These are phyloP conservation scores for Empidonax alnorum DNA, from an alignment of 2,113 vertebrate genomes.

Conservation along the genomic window DNA sequence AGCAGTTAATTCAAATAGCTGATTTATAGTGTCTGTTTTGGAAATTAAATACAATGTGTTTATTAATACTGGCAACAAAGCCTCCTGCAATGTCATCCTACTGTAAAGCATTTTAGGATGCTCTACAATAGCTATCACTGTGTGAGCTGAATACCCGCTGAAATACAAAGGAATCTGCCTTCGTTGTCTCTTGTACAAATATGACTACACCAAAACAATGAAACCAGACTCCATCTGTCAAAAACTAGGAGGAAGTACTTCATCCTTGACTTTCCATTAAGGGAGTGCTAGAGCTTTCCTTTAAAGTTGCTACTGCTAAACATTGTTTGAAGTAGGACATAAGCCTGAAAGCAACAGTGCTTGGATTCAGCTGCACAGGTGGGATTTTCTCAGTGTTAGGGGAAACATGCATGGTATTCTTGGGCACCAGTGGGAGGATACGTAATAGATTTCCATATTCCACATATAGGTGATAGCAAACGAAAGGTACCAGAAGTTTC, in stretches of 20 bases:
- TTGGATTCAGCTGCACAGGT: neutral
- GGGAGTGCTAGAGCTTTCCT: neutral
- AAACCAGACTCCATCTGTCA: neutral
- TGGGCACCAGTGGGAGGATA: neutral
- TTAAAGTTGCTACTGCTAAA: neutral
- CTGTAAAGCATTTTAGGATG: neutral
- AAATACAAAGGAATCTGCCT: neutral
- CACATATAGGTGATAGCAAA: neutral
- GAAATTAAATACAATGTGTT: constrained; percentile 2
- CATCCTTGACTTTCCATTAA: neutral
- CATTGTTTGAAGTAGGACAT: neutral
- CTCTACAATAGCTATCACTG: neutral
- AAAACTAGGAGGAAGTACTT: neutral
- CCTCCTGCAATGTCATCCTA: neutral
- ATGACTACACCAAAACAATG: neutral
- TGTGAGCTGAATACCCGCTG: neutral
- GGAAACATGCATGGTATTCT: neutral
- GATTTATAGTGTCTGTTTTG: neutral
- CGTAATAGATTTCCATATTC: neutral
- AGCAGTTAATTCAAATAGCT: neutral
- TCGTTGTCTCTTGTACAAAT: neutral
- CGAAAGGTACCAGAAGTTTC: neutral
- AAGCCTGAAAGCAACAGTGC: neutral
- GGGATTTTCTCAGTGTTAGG: neutral
- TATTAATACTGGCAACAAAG: neutral